phyloP scores from a whole-genome alignment of 2,888 invertebrate species.

The Chrysolina haemoptera region DNA sequence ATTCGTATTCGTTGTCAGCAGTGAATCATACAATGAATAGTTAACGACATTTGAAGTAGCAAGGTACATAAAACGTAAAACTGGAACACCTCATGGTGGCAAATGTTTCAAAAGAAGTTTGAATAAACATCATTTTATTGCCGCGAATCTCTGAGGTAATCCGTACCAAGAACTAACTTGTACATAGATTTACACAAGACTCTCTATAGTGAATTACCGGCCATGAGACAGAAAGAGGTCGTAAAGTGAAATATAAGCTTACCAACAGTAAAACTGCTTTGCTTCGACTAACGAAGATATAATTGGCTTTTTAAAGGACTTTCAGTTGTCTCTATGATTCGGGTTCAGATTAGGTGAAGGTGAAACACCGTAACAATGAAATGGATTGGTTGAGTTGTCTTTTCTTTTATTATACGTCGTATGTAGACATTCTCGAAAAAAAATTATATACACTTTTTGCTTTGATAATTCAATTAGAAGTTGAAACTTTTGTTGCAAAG shows the following conservation, averaged over 20 bases:
- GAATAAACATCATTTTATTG: constrained; percentile 13
- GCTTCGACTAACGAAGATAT: constrained; percentile 14
- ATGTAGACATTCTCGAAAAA: too few species aligned
- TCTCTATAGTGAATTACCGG: constrained; percentile 20
- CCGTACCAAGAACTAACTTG: constrained; percentile 19
- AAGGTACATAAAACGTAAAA: not conserved
- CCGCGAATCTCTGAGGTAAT: constrained; percentile 9
- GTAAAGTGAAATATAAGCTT: constrained; percentile 18
- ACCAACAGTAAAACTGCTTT: constrained; percentile 22
- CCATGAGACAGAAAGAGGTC: constrained; percentile 8
- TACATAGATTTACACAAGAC: constrained; percentile 19
- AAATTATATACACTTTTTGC: too few species aligned
- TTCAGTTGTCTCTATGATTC: not conserved
- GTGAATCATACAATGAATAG: constrained; percentile 13
- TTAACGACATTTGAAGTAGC: not conserved
- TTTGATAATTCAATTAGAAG: too few species aligned
- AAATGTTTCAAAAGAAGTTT: not conserved
- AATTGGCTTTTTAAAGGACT: constrained; percentile 10
- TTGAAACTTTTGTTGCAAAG: too few species aligned
- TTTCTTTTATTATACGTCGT: not conserved
- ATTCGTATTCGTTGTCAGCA: not conserved
- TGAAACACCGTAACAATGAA: not conserved
- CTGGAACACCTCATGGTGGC: constrained; percentile 6
- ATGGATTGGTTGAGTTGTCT: not conserved
- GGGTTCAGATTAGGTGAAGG: not conserved